Evolutionary conservation across 2,113 vertebrate species (phyloP).

Genomic region (Vireo altiloquus): DNA sequence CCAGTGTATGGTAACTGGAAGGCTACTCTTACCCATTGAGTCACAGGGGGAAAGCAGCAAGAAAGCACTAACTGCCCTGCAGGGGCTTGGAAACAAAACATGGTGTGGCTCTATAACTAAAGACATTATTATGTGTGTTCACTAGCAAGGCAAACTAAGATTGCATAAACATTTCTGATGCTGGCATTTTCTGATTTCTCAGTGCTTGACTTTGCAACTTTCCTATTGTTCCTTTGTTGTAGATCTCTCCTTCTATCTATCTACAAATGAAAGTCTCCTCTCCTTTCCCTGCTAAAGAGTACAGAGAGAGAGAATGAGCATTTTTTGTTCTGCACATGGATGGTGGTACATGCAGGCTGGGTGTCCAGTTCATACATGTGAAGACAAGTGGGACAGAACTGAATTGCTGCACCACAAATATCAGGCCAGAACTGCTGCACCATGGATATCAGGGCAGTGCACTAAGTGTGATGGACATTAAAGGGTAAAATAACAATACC

Average conservation of each 20-base stretch:
- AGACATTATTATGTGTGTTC: background rate
- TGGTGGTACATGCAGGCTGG: background rate
- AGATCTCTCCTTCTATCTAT: background rate
- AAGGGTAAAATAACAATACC: background rate
- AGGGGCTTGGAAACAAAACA: background rate
- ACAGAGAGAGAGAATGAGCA: background rate
- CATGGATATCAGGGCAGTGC: background rate
- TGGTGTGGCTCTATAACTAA: background rate
- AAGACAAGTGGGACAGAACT: background rate
- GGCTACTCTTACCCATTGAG: background rate
- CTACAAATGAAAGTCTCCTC: background rate
- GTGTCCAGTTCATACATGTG: background rate
- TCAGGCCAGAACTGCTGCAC: background rate
- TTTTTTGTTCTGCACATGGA: background rate
- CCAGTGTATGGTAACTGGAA: background rate
- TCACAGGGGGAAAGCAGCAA: background rate
- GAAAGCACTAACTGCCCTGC: background rate
- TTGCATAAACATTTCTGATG: background rate
- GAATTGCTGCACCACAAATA: background rate
- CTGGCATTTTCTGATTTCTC: background rate
- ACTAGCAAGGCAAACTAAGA: background rate
- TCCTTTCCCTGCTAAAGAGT: background rate
- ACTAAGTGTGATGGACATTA: background rate
- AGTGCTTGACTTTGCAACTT: background rate
- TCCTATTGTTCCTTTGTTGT: background rate